Percentiles rank a stretch among this genome's conserved stretches.
These are phyloP conservation scores for Rhagologus leucostigma DNA, from an alignment of 2,113 vertebrate genomes.

Conservation along the genomic window DNA sequence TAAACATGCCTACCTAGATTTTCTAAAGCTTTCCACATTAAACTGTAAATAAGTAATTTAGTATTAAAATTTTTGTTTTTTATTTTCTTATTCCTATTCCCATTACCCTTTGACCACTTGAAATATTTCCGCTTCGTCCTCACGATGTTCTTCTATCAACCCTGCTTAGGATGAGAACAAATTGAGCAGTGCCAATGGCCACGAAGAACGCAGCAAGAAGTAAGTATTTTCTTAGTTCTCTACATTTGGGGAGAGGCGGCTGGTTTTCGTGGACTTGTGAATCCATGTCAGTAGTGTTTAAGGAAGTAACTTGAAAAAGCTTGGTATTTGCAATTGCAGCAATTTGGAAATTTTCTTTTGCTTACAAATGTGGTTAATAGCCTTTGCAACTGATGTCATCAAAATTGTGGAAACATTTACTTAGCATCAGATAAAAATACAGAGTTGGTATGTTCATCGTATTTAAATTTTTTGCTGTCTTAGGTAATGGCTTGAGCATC, in stretches of 20 bases:
- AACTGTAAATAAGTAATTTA: slow-evolving; percentile 76
- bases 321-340: neutral
- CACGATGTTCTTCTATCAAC: slow-evolving; percentile 99
- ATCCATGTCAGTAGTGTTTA: neutral
- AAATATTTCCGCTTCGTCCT: slow-evolving; percentile 96
- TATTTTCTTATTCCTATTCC: slow-evolving; percentile 95
- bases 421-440: neutral
- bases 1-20: slow-evolving; percentile 80
- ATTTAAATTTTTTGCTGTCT: neutral
- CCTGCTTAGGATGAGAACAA: slow-evolving; percentile 98
- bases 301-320: neutral
- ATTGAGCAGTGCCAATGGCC: slow-evolving; percentile 88
- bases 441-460: neutral
- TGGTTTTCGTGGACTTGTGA: neutral
- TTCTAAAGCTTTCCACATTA: slow-evolving; percentile 76
- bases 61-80: slow-evolving; percentile 81
- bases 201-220: slow-evolving; percentile 93
- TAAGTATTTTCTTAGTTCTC: slow-evolving; percentile 64
- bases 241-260: rapidly evolving
- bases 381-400: neutral
- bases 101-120: slow-evolving; percentile 97
- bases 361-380: neutral
- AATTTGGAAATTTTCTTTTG: neutral
- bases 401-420: neutral
- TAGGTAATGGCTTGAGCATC: neutral